Evolutionary conservation across 2,888 invertebrate genomes (phyloP).

Genomic region (Acrobasis repandana): DNA sequence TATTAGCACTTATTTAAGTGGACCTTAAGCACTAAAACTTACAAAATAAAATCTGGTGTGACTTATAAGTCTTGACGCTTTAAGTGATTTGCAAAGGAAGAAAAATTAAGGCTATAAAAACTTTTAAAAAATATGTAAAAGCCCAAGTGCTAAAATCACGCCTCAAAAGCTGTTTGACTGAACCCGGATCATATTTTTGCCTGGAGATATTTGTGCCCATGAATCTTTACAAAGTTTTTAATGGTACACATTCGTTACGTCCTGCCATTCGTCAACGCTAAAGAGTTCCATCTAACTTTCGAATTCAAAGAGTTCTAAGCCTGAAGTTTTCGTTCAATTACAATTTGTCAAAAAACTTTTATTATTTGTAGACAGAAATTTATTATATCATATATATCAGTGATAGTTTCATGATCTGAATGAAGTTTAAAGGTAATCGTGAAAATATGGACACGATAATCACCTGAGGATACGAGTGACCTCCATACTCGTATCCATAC

Average conservation of each 20-base stretch:
- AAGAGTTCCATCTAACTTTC: conserved; percentile 65
- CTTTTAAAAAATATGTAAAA: conserved; percentile 29
- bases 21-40: too few species aligned
- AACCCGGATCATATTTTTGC: conserved; percentile 65
- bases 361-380: background rate
- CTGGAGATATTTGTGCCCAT: conserved; percentile 65
- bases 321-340: conserved; percentile 51
- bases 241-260: conserved; percentile 77
- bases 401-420: too few species aligned
- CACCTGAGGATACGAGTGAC: too few species aligned
- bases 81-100: conserved; percentile 49
- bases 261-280: conserved; percentile 66
- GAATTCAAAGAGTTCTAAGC: conserved; percentile 61
- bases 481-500: too few species aligned
- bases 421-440: too few species aligned
- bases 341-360: conserved; percentile 37
- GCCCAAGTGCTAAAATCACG: conserved; percentile 42
- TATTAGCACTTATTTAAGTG: too few species aligned
- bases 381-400: too few species aligned
- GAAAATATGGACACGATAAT: too few species aligned
- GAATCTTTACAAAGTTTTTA: conserved; percentile 76
- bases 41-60: too few species aligned
- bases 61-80: conserved; percentile 20
- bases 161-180: conserved; percentile 55
- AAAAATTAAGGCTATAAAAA: conserved; percentile 46